Evolutionary conservation across 1,140 invertebrate genomes (phyloP).

Genomic region (Dendrolimus kikuchii): DNA sequence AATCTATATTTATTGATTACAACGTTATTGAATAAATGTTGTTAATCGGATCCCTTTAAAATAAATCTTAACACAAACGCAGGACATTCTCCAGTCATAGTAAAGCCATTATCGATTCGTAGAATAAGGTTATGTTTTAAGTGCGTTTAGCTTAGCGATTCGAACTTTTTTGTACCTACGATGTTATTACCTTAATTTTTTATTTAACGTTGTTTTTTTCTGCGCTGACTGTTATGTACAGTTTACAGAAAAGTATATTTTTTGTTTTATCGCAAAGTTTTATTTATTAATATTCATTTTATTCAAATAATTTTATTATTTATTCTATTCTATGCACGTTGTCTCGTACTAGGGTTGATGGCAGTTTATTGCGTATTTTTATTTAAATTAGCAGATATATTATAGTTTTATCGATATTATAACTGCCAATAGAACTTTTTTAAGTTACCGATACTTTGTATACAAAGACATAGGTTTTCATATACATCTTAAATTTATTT

Average conservation of each 20-base stretch:
- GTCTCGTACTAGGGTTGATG: conserved; percentile 34
- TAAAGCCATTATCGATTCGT: conserved; percentile 55
- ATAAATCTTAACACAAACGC: conserved; percentile 6
- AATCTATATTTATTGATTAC: too few relatives aligned
- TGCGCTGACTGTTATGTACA: conserved; percentile 51
- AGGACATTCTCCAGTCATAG: conserved; percentile 52
- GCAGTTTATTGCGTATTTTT: conserved; percentile 37
- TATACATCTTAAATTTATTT: conserved; percentile 18
- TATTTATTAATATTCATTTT: conserved; percentile 45
- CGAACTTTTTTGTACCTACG: conserved; percentile 59
- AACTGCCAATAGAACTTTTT: conserved; percentile 49
- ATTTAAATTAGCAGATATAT: conserved; percentile 35
- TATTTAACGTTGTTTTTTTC: conserved; percentile 36
- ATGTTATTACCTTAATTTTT: conserved; percentile 46
- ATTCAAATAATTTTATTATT: conserved; percentile 58
- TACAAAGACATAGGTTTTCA: conserved; percentile 55
- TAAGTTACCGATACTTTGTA: conserved; percentile 59
- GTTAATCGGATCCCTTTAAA: conserved; percentile 4
- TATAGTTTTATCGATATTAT: conserved; percentile 28
- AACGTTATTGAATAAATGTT: too few relatives aligned
- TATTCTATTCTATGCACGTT: conserved; percentile 41
- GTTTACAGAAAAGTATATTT: conserved; percentile 57
- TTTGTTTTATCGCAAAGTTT: conserved; percentile 62
- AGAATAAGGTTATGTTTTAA: conserved; percentile 54
- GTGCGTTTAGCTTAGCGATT: conserved; percentile 46